Evolutionary conservation across 1,140 invertebrate species (phyloP), one percentile per base, ranked within the genome.

Genomic region (Philaenus spumarius): DNA sequence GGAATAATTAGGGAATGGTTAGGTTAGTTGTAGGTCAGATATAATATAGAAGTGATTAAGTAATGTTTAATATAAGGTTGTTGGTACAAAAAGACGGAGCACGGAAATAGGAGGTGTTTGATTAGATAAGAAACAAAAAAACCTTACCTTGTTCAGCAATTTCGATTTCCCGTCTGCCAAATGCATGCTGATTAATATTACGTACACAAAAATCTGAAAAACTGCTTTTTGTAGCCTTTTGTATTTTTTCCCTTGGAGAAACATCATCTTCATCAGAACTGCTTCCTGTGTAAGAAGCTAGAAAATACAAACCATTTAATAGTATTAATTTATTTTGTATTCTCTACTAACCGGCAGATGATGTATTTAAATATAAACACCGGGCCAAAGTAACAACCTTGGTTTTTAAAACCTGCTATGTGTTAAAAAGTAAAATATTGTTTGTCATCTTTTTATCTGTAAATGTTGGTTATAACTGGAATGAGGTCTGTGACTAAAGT

Each of bases 111-210:
- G n/a, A n/a, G n/a, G n/a, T n/a, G n/a, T n/a, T n/a, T n/a, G n/a
- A n/a, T n/a, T n/a, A n/a, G n/a, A n/a, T n/a, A n/a, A n/a, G n/a
- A n/a, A n/a, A n/a, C n/a, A 23, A 26, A 17, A 7, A 55, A 26
- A 15, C 46, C 58, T 66, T 70, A 87, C 85, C 85, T 78, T 97
- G 95, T 69, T 98, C 95, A n/a, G 95, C 95, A 63, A 98, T 97
- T 76, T 98, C 95, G 66, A 98, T 98, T 78, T 98, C 96, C 50
- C 95, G 72, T 22, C 95, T 78, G 0, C 96, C 96, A 73, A 95
- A 97, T 0, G 90, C 90, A 69, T 93, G 85, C 68, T 96, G 90
- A 53, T 88, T 86, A 39, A 93, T 92, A 74, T 92, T 97, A 58
- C 88, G 80, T 2, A 97, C 91, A 73, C 93, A 95, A 75, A 96